Conservation (phyloP, 1,140 invertebrate genomes). For the Pachypeltis micranthus region DNA sequence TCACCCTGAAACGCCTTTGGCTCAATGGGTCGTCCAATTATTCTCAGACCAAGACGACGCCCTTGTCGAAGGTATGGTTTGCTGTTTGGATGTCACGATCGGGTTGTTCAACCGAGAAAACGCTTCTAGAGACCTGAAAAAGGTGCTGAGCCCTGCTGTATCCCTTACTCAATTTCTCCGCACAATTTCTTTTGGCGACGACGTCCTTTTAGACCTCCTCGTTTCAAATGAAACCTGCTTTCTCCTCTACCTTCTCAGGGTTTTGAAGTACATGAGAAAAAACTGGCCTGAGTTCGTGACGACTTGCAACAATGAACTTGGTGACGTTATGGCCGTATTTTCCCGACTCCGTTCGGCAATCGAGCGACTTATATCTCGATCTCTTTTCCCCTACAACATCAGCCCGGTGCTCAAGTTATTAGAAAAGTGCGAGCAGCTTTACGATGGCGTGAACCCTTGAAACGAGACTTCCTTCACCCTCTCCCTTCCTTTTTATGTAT, state of each 20-base stretch:
- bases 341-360: conserved; percentile 68
- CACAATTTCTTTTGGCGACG: conserved; percentile 68
- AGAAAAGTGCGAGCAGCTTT: conserved; percentile 72
- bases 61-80: conserved; percentile 83
- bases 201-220: conserved; percentile 72
- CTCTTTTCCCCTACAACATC: conserved; percentile 81
- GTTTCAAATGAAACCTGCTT: conserved; percentile 87
- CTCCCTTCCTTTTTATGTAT: background rate
- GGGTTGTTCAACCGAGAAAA: conserved; percentile 65
- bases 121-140: conserved; percentile 60
- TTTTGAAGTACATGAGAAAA: conserved; percentile 70
- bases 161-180: conserved; percentile 75
- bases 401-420: conserved; percentile 71
- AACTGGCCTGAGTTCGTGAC: conserved; percentile 73
- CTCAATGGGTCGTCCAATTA: conserved; percentile 75
- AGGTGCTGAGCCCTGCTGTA: conserved; percentile 66
- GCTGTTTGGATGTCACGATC: conserved; percentile 72
- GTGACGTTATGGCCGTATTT: conserved; percentile 71
- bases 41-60: conserved; percentile 86
- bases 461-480: background rate
- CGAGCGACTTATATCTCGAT: conserved; percentile 64
- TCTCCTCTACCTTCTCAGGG: conserved; percentile 68
- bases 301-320: conserved; percentile 61
- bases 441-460: conserved; percentile 40
- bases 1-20: conserved; percentile 73